Conservation (phyloP, 2,113 vertebrate species). For the Pitta sordida region DNA sequence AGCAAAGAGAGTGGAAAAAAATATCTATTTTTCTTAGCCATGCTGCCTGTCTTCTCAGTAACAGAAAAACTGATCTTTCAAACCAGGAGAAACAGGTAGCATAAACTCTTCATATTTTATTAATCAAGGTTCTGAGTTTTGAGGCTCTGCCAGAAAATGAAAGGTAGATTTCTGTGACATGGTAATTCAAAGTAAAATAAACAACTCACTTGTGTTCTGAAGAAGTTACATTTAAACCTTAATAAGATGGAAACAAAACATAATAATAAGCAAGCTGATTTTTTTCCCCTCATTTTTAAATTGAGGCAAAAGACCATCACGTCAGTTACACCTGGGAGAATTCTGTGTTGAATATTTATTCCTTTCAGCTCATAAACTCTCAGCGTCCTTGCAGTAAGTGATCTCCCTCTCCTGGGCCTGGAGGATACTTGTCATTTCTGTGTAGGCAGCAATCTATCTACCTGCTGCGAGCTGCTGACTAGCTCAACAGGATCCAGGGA, state of each 20-base stretch:
- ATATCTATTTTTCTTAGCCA: neutral
- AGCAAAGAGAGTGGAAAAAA: neutral
- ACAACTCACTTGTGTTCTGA: neutral
- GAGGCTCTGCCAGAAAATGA: neutral
- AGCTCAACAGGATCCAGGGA: neutral
- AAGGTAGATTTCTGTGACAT: neutral
- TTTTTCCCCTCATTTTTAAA: neutral
- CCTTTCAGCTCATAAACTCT: slow-evolving; percentile 33
- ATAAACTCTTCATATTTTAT: slow-evolving; percentile 53
- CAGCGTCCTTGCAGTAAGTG: neutral
- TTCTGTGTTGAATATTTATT: neutral
- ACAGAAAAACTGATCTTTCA: slow-evolving; percentile 13
- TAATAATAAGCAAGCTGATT: neutral
- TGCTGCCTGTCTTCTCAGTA: neutral
- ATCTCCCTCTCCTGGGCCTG: neutral
- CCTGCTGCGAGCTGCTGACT: slow-evolving; percentile 9
- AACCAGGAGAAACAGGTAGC: neutral
- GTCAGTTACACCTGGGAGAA: slow-evolving; percentile 4
- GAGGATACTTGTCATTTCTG: slow-evolving; percentile 11
- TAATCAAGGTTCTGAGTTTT: slow-evolving; percentile 22
- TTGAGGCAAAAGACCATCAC: neutral
- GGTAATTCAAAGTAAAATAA: slow-evolving; percentile 28
- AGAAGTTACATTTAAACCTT: neutral
- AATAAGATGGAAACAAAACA: neutral
- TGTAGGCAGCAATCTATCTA: slow-evolving; percentile 18